These are phyloP conservation scores for Acrossocheilus fasciatus DNA, from an alignment of 2,797 vertebrate genomes.

Conservation along the genomic window DNA sequence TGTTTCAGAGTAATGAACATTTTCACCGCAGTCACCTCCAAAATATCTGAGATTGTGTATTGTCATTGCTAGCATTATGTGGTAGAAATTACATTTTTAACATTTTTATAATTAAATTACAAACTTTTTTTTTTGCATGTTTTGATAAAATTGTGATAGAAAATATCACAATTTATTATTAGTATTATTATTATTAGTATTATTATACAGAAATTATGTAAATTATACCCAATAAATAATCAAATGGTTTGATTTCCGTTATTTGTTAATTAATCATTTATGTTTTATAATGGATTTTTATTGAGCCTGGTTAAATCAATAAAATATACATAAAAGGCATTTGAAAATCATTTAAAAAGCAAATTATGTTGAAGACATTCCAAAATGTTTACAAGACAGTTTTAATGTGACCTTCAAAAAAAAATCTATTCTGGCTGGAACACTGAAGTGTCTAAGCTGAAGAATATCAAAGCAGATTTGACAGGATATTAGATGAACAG, in stretches of 20 bases:
- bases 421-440: background rate
- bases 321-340: background rate
- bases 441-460: background rate
- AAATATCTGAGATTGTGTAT: background rate
- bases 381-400: background rate
- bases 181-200: background rate
- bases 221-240: background rate
- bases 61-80: background rate
- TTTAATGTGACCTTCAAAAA: constrained; percentile 1
- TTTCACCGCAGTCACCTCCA: background rate
- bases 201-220: background rate
- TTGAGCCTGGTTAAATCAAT: background rate
- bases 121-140: background rate
- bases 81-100: background rate
- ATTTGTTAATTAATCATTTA: background rate
- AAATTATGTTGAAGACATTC: background rate
- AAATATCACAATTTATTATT: background rate
- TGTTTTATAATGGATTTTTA: background rate
- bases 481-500: constrained; percentile 20
- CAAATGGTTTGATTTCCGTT: background rate
- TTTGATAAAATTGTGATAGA: background rate
- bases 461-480: constrained; percentile 23
- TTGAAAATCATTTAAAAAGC: background rate
- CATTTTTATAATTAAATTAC: background rate
- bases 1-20: background rate